A percentile compares a stretch with the other conserved stretches of the same genome.
Conservation (phyloP, 2,888 invertebrate species). For the Orthosia incerta region DNA sequence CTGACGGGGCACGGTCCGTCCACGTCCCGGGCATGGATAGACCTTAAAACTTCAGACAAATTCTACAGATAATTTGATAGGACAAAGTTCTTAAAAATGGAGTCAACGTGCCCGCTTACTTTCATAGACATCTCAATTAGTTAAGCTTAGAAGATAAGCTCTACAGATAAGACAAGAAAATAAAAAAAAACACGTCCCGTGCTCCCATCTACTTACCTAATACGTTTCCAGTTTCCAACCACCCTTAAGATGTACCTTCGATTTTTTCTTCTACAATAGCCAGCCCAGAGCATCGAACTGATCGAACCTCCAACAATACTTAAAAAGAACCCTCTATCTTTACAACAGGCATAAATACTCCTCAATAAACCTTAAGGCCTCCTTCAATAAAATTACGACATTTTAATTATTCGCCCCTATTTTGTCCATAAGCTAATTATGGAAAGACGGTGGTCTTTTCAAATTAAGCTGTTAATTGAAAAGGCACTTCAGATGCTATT, state of each 20-base stretch:
- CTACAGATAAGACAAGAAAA: constrained; percentile 21
- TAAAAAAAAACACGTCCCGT: background rate
- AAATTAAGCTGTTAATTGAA: constrained; percentile 89
- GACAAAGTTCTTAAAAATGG: background rate
- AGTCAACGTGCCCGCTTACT: background rate
- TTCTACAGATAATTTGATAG: background rate
- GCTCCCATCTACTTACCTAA: background rate
- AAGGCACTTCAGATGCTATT: constrained; percentile 83
- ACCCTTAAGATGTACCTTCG: constrained; percentile 1
- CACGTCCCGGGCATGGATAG: no score
- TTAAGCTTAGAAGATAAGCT: constrained; percentile 25
- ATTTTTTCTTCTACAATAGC: constrained; percentile 35
- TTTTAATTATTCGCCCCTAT: constrained; percentile 89
- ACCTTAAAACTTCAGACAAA: fast-evolving
- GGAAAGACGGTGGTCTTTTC: constrained; percentile 86
- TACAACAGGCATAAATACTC: constrained; percentile 79
- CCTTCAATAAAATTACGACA: constrained; percentile 89
- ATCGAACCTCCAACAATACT: constrained; percentile 37
- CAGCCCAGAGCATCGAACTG: constrained; percentile 29
- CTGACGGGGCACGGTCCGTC: no score
- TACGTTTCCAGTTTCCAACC: constrained; percentile 1
- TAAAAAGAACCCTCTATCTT: constrained; percentile 70
- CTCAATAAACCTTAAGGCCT: constrained; percentile 79
- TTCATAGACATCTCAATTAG: constrained; percentile 37
- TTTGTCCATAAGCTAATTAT: constrained; percentile 82